phyloP scores from a whole-genome alignment of 2,113 vertebrate genomes.

The Mungos mungo region DNA sequence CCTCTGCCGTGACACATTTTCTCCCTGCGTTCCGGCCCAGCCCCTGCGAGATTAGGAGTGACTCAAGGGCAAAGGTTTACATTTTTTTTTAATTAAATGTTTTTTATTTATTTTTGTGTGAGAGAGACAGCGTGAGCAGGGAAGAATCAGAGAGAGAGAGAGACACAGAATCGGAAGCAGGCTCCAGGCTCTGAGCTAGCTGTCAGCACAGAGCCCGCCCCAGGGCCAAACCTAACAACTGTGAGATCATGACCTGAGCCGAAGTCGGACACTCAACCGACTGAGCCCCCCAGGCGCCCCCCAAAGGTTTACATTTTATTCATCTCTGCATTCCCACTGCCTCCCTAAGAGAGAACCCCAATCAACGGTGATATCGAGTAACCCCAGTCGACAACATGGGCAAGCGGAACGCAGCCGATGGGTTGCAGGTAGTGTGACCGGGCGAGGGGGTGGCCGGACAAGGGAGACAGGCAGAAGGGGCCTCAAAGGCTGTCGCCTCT shows the following conservation, averaged over 20 bases:
- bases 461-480: not conserved
- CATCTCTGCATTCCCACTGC: not conserved
- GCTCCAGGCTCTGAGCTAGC: too few relatives aligned
- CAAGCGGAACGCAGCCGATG: not conserved
- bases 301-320: not conserved
- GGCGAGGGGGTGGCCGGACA: accelerated
- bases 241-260: too few relatives aligned
- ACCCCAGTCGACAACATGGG: not conserved
- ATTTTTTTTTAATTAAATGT: not conserved
- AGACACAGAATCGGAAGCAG: too few relatives aligned
- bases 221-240: too few relatives aligned
- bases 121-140: too few relatives aligned
- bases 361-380: accelerated
- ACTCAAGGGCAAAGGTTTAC: not conserved
- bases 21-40: not conserved
- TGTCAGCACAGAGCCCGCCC: too few relatives aligned
- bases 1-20: too few relatives aligned
- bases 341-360: not conserved
- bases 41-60: not conserved
- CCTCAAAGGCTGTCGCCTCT: not conserved
- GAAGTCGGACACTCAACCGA: too few relatives aligned
- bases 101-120: too few relatives aligned
- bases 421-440: not conserved
- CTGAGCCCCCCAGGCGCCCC: too few relatives aligned
- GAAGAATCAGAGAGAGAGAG: too few relatives aligned